Conservation (phyloP, 2,113 vertebrate genomes). For the Oceanites oceanicus region DNA sequence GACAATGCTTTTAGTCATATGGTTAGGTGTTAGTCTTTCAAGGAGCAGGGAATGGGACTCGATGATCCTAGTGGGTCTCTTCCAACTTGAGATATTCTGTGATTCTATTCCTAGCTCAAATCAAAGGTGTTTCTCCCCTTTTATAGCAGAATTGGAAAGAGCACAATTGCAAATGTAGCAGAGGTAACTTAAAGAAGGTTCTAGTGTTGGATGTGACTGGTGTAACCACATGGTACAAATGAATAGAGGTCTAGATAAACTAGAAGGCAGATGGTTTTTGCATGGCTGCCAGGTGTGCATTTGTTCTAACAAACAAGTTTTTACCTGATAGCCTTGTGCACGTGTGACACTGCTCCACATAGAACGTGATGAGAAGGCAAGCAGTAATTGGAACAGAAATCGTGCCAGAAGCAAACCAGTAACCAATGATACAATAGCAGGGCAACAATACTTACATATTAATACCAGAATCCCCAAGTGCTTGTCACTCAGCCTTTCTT, state of each 20-base stretch:
- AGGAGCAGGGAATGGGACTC: neutral
- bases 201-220: neutral
- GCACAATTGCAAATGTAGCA: neutral
- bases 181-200: neutral
- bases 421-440: neutral
- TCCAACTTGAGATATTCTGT: neutral
- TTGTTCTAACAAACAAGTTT: neutral
- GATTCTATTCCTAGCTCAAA: neutral
- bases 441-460: neutral
- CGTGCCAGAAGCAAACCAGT: neutral
- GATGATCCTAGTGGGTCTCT: fast-evolving
- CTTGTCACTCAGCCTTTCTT: neutral
- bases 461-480: neutral
- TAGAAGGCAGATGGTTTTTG: neutral
- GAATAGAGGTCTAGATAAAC: neutral
- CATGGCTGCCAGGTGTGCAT: neutral
- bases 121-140: neutral
- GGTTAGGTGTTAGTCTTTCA: neutral
- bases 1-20: neutral
- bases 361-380: neutral
- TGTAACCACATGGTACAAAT: neutral
- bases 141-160: neutral
- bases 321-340: neutral
- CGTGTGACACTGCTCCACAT: neutral
- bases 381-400: neutral